A percentile compares a stretch with the other conserved stretches of the same genome.
Conservation (phyloP, 2,113 vertebrate species). For the Trichechus manatus region DNA sequence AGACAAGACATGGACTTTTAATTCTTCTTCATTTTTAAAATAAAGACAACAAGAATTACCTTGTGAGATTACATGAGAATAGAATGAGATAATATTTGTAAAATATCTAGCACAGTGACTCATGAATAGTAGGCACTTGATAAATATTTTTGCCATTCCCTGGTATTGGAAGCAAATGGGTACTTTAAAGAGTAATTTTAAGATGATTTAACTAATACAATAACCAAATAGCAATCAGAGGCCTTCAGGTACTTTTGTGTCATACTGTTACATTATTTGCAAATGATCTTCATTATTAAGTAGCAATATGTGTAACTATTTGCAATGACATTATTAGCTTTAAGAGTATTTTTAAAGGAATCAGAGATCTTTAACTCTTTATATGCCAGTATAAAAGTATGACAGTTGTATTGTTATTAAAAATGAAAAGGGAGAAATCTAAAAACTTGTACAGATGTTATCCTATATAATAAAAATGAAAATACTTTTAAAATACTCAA, state of each 20-base stretch:
- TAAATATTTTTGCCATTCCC: background rate
- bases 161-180: background rate
- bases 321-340: background rate
- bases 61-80: background rate
- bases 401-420: background rate
- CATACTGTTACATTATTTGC: background rate
- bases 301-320: background rate
- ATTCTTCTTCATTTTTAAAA: background rate
- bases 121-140: background rate
- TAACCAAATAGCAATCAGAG: conserved; percentile 21
- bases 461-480: background rate
- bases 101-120: background rate
- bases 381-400: conserved; percentile 54
- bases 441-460: conserved; percentile 19
- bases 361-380: background rate
- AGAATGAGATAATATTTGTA: background rate
- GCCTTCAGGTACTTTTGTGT: background rate
- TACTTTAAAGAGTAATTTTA: background rate
- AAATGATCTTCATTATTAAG: background rate
- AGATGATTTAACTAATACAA: background rate
- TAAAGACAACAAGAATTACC: background rate
- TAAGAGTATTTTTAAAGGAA: background rate
- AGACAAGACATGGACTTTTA: background rate
- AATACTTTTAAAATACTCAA: background rate
- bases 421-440: conserved; percentile 54